Evolutionary conservation across 2,113 vertebrate species (phyloP).

Genomic region (Prunella fulvescens): DNA sequence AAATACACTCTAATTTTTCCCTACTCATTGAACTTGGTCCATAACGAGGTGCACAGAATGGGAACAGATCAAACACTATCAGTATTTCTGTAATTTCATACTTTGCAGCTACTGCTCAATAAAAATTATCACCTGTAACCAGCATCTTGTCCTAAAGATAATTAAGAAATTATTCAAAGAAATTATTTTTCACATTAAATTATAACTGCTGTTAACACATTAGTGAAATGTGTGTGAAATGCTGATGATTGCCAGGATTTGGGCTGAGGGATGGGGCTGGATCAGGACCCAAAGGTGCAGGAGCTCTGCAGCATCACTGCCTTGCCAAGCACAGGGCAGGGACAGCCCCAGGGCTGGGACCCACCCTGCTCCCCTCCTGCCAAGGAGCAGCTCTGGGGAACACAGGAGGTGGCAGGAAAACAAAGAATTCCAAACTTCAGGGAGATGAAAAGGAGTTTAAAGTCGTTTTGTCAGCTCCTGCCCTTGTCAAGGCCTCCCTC

Average conservation of each 20-base stretch:
- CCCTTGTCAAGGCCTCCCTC: background rate
- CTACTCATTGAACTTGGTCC: background rate
- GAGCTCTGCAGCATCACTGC: background rate
- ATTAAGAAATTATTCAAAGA: background rate
- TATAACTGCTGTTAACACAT: background rate
- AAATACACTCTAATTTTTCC: background rate
- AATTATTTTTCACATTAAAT: background rate
- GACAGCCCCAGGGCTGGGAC: background rate
- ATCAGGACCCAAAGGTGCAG: background rate
- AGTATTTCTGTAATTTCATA: background rate
- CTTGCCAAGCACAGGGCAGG: accelerated
- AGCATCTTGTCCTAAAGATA: background rate
- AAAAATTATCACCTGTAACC: background rate
- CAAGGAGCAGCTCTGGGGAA: background rate
- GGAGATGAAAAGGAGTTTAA: background rate
- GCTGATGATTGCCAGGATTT: background rate
- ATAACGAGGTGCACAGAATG: background rate
- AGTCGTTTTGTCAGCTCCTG: background rate
- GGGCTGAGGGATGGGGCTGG: background rate
- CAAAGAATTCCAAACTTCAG: accelerated
- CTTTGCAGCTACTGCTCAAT: background rate
- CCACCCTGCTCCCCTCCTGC: background rate
- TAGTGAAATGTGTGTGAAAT: accelerated
- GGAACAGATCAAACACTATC: background rate
- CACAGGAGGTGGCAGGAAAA: accelerated